Evolutionary conservation across 2,888 invertebrate species (phyloP).

Genomic region (Hoplodrina blanda): DNA sequence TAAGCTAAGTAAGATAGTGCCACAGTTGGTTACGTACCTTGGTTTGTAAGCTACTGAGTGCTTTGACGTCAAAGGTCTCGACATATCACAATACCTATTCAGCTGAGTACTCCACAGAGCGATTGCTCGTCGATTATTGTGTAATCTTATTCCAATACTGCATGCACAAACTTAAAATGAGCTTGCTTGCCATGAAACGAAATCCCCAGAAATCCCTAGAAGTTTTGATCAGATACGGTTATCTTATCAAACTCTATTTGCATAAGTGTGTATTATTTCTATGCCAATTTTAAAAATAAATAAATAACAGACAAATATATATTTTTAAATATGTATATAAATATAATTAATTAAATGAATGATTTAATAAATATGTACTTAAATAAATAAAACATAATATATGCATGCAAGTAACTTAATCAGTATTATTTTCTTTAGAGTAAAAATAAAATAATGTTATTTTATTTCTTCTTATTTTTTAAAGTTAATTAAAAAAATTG

Average conservation of each 20-base stretch:
- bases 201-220: neutral
- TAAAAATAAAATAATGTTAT: too few species aligned
- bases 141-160: neutral
- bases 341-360: too few species aligned
- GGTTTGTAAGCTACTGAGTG: constrained; percentile 12
- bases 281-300: too few species aligned
- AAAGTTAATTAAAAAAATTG: too few species aligned
- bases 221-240: neutral
- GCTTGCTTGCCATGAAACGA: neutral
- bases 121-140: neutral
- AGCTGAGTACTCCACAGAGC: neutral
- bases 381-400: too few species aligned
- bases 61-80: constrained; percentile 35
- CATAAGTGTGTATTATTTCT: too few species aligned
- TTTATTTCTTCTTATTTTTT: too few species aligned
- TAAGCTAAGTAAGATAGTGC: constrained; percentile 52
- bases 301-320: too few species aligned
- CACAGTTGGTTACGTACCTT: constrained; percentile 27
- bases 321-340: too few species aligned
- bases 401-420: too few species aligned
- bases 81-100: neutral
- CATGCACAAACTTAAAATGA: neutral
- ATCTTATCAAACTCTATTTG: neutral
- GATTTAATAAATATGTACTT: too few species aligned
- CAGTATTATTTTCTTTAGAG: too few species aligned